Percentiles rank a stretch among this genome's conserved stretches.
These are phyloP conservation scores for Saxidomus purpurata DNA, from an alignment of 1,140 invertebrate species.

Conservation along the genomic window DNA sequence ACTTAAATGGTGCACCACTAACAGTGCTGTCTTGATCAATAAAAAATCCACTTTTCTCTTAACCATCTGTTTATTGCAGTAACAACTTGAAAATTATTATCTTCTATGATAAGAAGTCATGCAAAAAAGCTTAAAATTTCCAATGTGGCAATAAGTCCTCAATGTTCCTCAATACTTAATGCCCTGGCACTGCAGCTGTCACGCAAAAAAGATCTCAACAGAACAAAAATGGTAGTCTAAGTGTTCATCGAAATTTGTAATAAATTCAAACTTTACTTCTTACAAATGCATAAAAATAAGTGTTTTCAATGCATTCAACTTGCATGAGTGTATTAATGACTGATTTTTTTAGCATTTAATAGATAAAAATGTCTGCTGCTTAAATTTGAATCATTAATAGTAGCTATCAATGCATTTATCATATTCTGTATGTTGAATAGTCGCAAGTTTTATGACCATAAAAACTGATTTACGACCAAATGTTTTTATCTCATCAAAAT, in stretches of 20 bases:
- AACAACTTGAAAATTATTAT: background rate
- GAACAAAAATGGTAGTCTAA: background rate
- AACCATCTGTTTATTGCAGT: no score
- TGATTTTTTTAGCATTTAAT: background rate
- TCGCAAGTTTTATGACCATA: background rate
- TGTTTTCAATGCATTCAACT: slow-evolving; percentile 17
- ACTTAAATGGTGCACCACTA: no score
- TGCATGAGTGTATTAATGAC: background rate
- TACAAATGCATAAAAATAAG: slow-evolving; percentile 13
- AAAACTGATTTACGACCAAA: background rate
- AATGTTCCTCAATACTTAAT: background rate
- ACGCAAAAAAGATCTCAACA: background rate
- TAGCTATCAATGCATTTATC: slow-evolving; percentile 10
- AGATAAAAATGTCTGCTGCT: background rate
- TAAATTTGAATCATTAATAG: slow-evolving; percentile 4
- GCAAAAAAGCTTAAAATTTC: background rate
- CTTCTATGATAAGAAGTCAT: background rate
- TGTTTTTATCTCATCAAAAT: background rate
- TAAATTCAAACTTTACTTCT: background rate
- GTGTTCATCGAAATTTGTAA: slow-evolving; percentile 27
- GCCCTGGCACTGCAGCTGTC: background rate
- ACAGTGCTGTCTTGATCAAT: no score
- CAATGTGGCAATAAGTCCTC: background rate
- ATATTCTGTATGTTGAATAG: background rate
- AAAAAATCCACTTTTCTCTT: no score